A percentile compares a stretch with the other conserved stretches of the same genome.
Evolutionary conservation across 2,797 vertebrate genomes (phyloP).

Genomic region (Bufotes viridis): DNA sequence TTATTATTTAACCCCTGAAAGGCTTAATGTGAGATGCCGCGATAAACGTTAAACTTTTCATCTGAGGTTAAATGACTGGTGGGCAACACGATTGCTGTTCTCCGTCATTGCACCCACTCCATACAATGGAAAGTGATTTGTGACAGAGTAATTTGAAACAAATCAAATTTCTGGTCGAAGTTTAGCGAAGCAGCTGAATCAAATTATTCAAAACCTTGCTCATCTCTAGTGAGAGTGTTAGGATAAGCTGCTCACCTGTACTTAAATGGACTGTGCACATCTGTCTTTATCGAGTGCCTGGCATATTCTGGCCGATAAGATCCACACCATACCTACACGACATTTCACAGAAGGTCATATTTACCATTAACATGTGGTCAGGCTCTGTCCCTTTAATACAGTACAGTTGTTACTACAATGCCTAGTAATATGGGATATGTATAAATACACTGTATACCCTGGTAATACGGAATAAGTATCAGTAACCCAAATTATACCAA

Average conservation of each 20-base stretch:
- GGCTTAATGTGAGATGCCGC: too few relatives aligned
- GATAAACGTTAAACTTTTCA: too few relatives aligned
- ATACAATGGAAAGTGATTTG: too few relatives aligned
- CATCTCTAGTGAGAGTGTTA: not conserved
- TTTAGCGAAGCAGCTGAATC: too few relatives aligned
- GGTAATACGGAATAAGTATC: not conserved
- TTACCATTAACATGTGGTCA: not conserved
- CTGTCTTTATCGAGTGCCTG: slow-evolving; percentile 93
- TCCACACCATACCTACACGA: slow-evolving; percentile 91
- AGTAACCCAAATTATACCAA: not conserved
- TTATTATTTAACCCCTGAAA: too few relatives aligned
- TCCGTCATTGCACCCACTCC: too few relatives aligned
- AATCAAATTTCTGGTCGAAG: too few relatives aligned
- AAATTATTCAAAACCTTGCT: too few relatives aligned
- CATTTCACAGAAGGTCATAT: not conserved
- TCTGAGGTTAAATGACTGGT: too few relatives aligned
- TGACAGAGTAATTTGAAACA: too few relatives aligned
- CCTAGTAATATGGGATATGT: not conserved
- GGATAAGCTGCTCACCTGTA: slow-evolving; percentile 81
- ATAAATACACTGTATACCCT: too few relatives aligned
- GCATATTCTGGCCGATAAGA: slow-evolving; percentile 95
- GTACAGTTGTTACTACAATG: not conserved
- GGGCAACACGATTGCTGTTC: too few relatives aligned
- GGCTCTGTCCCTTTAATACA: not conserved
- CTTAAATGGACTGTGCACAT: slow-evolving; percentile 93